Base-by-base conservation (phyloP, 2,888 invertebrate genomes). In the Salpingus planirostris region DNA sequence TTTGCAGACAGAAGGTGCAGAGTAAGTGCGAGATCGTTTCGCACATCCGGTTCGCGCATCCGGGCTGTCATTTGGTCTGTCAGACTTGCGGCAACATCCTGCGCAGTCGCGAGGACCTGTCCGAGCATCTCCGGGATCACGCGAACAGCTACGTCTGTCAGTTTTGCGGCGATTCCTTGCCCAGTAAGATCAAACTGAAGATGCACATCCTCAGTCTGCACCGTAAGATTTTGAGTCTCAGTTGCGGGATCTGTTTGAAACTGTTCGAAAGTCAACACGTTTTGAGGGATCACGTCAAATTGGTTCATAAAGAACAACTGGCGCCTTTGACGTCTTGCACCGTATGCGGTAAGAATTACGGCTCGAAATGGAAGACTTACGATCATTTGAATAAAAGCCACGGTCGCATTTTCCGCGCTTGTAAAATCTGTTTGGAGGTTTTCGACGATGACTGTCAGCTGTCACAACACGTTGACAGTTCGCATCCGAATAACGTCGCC, bases 351-450 rank as follows among this genome's bases (percentile, higher is more conserved):
- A 74, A 73, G 47, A 70, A 71, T 38, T 74, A 73, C 44, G 71
- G 72, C 0, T 70, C 70, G 1, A 71, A 71, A 36, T 72, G 73
- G 69, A 74, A 74, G 44, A 71, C 73, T 0, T 69, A 69, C 35
- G 73, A 74, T 47, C 75, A 75, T 44, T 61, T 74, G 22, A 70
- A 71, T 39, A 73, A 73, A 40, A 70, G 70, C 13, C 75, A 75
- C 46, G 73, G 73, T 0, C 63, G 69, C 27, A 70, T 71, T 14
- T 74, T 73, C 40, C 65, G 65, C 23, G 71, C 72, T 1, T 75
- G 75, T 40, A 73, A 71, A 53, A 65, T 68, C n/a, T 75, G 75
- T 43, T 57, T 74, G 29, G 69, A 70, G 23, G 69, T 74, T n/a
- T 74, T 73, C 42, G 68, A 68, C 3, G 64, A 63, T 3, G 70